Evolutionary conservation across 2,113 vertebrate species (phyloP).

Genomic region (Phaetusa simplex): DNA sequence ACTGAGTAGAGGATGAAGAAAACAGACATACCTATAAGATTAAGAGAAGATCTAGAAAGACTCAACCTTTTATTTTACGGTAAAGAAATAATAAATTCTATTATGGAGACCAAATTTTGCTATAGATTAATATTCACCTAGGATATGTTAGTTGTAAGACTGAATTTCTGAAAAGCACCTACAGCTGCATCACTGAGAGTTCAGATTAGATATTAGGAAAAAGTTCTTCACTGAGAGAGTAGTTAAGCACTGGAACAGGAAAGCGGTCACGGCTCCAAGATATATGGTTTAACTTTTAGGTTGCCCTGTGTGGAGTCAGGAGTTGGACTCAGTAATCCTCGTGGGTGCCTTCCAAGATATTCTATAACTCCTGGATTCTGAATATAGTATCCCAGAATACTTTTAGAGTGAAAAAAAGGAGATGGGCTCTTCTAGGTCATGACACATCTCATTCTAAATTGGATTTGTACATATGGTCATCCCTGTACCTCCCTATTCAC

Average conservation of each 20-base stretch:
- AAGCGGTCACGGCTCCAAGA: background rate
- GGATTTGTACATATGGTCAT: background rate
- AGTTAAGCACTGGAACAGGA: background rate
- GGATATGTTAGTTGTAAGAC: background rate
- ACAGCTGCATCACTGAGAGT: background rate
- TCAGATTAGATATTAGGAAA: background rate
- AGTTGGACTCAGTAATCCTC: background rate
- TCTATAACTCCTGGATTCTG: background rate
- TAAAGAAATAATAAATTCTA: background rate
- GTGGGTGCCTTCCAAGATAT: background rate
- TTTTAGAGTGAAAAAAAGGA: background rate
- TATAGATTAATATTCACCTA: background rate
- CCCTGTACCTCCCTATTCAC: background rate
- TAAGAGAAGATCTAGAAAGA: background rate
- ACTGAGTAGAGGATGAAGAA: background rate
- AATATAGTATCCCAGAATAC: background rate
- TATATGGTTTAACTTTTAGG: background rate
- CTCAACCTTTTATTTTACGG: background rate
- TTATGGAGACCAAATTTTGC: background rate
- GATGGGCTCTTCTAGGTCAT: background rate
- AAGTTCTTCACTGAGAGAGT: background rate
- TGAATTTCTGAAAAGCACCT: background rate
- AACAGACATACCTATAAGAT: background rate
- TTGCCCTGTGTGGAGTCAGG: background rate
- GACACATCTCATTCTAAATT: background rate